Evolutionary conservation across 2,113 vertebrate species (phyloP), one percentile per base, ranked within the genome.

Genomic region (Anolis carolinensis): DNA sequence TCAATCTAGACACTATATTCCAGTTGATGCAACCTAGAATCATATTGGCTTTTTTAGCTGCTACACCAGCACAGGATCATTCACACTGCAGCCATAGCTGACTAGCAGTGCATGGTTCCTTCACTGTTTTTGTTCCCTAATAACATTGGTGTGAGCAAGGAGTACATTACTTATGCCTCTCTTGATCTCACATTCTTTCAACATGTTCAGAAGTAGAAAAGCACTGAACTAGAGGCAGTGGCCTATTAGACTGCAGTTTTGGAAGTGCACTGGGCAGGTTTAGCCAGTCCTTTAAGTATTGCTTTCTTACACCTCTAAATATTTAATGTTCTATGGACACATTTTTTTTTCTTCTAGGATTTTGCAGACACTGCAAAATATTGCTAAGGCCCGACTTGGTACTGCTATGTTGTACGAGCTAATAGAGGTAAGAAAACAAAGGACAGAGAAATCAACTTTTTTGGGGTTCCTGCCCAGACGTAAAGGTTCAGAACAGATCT

Each of bases 391-490:
- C 21, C 93, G 91, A 8, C 89, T 96, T 62, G 97, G 97, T 21
- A 91, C 94, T 74, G 95, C 96, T 30, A 93, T 97, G 92, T 95
- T 97, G 1, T 97, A 97, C 5, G 96, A 97, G 86, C 93, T 97
- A 86, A 97, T 97, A 0, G 97, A 97, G 96, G 97, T 97, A 89
- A 96, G 94, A 88, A 25, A 0, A 25, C 10, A 89, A 23, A 73
- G 75, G 36, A 9, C 20, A 50, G 8, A 44, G 34, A 20, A 20
- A 7, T n/a, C 4, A 62, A 34, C 5, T 39, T 25, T 4, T n/a
- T 52, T 16, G 27, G n/a, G 4, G 2, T 30, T 7, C 0, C 11
- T 70, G 68, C 23, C 16, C 36, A 71, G 20, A 50, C 18, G 18
- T 78, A 34, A 30, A 11, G 32, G 21, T 62, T 3, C 6, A 18